Evolutionary conservation across 2,888 invertebrate genomes (phyloP).

Genomic region (Trissolcus brochymenae): DNA sequence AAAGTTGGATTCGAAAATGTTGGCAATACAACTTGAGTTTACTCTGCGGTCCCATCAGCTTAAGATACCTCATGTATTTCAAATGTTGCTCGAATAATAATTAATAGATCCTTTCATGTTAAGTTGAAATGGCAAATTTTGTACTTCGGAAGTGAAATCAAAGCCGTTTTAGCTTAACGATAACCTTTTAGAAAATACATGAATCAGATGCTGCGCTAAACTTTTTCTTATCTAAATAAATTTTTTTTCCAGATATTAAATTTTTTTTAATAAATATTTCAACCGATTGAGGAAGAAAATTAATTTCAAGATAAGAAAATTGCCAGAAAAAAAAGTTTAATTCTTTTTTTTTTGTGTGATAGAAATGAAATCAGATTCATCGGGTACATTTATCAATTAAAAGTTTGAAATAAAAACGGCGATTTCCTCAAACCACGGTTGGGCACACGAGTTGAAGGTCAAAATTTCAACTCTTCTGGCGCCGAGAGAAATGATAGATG

Average conservation of each 20-base stretch:
- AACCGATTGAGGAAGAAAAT: no score
- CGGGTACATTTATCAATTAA: no score
- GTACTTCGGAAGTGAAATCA: slow-evolving; percentile 4
- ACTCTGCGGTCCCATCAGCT: not conserved
- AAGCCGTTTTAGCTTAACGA: slow-evolving; percentile 3
- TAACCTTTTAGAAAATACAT: slow-evolving; percentile 16
- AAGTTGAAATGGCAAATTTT: slow-evolving; percentile 24
- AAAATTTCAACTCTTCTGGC: no score
- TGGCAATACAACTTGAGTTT: not conserved
- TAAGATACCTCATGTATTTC: slow-evolving; percentile 7
- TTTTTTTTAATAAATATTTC: no score
- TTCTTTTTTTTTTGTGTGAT: no score
- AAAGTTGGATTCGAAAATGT: slow-evolving; percentile 5
- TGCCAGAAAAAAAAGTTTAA: no score
- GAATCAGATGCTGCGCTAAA: slow-evolving; percentile 5
- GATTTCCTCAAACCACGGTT: no score
- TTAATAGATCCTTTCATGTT: slow-evolving; percentile 7
- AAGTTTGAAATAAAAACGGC: no score
- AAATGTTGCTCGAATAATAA: slow-evolving; percentile 5
- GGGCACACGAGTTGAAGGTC: not conserved
- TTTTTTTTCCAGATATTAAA: not conserved
- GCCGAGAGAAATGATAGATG: no score
- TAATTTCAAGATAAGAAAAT: not conserved
- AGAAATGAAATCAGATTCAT: no score
- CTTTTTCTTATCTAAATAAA: slow-evolving; percentile 1